Evolutionary conservation across 2,888 invertebrate species (phyloP).

Genomic region (Lasius fuliginosus): DNA sequence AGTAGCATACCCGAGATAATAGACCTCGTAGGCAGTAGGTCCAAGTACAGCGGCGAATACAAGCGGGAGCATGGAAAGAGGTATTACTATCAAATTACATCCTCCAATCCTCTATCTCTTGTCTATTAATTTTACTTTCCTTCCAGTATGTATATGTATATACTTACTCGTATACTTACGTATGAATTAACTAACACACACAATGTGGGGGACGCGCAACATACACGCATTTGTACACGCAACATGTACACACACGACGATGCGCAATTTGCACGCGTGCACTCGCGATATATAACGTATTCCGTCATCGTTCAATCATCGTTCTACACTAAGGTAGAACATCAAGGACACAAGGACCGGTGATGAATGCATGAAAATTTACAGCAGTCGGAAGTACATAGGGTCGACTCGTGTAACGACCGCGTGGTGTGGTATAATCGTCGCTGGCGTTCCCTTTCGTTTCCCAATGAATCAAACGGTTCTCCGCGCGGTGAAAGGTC

Average conservation of each 20-base stretch:
- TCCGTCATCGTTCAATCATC: slow-evolving; percentile 39
- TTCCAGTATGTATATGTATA: slow-evolving; percentile 65
- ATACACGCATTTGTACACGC: slow-evolving; percentile 4
- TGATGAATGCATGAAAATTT: slow-evolving; percentile 58
- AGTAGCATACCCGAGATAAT: slow-evolving; percentile 99
- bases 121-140: slow-evolving; percentile 67
- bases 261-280: slow-evolving; percentile 20
- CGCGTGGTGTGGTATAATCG: slow-evolving; percentile 38
- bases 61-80: slow-evolving; percentile 99
- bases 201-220: not conserved
- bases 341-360: slow-evolving; percentile 38
- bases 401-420: slow-evolving; percentile 48
- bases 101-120: slow-evolving; percentile 72
- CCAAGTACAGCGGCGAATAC: slow-evolving; percentile 99
- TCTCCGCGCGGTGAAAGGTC: slow-evolving; percentile 66
- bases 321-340: slow-evolving; percentile 40
- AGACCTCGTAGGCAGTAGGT: slow-evolving; percentile 99
- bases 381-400: slow-evolving; percentile 38
- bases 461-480: slow-evolving; percentile 59
- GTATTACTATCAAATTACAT: slow-evolving; percentile 88
- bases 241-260: slow-evolving; percentile 1
- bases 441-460: slow-evolving; percentile 52
- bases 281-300: slow-evolving; percentile 8
- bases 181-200: slow-evolving; percentile 44
- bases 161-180: slow-evolving; percentile 31